Evolutionary conservation across 1,140 invertebrate species (phyloP), one percentile per base, ranked within the genome.

Genomic region (Brachionus koreanus): DNA sequence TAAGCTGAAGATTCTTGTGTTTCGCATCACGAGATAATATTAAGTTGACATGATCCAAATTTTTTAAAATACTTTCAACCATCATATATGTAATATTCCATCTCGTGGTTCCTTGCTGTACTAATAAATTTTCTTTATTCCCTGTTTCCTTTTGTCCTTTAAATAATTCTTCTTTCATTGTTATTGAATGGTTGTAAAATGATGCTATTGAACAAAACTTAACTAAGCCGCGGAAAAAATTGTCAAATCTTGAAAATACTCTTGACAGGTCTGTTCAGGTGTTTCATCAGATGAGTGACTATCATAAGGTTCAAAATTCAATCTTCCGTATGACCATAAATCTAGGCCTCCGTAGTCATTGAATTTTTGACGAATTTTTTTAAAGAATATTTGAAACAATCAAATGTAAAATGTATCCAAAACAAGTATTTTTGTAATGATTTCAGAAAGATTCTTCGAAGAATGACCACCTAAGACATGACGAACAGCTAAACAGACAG

Each of bases 331-430:
- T 65, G 12, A 13, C 25, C 29, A 13, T 25, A 9, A 65, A 65
- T 33, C 12, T 29, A 25, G 10, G 9, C 29, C 7, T 9, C 0
- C 12, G 25, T 19, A 65, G 1, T 13, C 3, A 65, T 29, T 25
- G 7, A 65, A 29, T 65, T 25, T 29, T 65, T 65, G 19, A 29
- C 19, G 19, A 29, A 65, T 65, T 35, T 23, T 75, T 75, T 76
- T 76, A 0, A 76, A 25, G n/a, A 46, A 5, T 29, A 0, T 33
- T 57, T 13, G 23, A 16, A n/a, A 76, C 23, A 1, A 49, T n/a
- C 19, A 76, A 57, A 46, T 76, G 39, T 2, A 76, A 49, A 29
- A 76, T 76, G 46, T 76, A 39, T 16, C 39, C 74, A 0, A 76
- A n/a, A 10, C 75, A 79, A 37, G 35, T 1, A 79, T 61, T 25